Evolutionary conservation across 1,140 invertebrate genomes (phyloP).

Genomic region (Calosoma granatense): DNA sequence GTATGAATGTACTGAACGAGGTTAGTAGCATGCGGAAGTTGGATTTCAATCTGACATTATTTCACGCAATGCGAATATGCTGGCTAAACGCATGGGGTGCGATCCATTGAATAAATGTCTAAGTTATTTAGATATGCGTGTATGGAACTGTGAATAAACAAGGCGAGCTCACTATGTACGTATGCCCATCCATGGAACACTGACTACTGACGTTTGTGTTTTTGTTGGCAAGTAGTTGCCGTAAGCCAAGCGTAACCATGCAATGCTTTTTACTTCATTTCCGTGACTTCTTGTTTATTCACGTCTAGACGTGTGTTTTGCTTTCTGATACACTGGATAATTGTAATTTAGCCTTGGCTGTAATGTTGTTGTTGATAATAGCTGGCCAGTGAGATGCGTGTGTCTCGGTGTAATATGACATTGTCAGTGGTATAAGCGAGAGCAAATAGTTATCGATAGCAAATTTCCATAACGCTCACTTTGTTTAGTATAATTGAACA

Average conservation of each 20-base stretch:
- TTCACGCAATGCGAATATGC: not conserved
- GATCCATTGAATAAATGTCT: too few species aligned
- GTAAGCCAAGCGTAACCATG: constrained; percentile 1
- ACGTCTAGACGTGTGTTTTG: constrained; percentile 2
- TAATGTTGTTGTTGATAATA: not conserved
- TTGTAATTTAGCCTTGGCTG: not conserved
- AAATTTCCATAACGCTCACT: too few species aligned
- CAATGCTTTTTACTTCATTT: not conserved
- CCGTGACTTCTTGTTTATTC: not conserved
- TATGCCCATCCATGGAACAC: not conserved
- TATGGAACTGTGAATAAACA: too few species aligned
- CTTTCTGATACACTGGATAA: constrained; percentile 4
- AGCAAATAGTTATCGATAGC: not conserved
- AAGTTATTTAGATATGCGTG: too few species aligned
- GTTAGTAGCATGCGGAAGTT: not conserved
- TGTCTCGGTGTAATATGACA: not conserved
- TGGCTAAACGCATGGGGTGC: not conserved
- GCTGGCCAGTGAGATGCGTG: not conserved
- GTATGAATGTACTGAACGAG: not conserved
- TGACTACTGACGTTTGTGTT: not conserved
- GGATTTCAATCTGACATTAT: not conserved
- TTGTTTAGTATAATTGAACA: too few species aligned
- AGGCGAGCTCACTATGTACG: too few species aligned
- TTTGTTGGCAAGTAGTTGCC: not conserved
- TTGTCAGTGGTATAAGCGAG: not conserved